These are phyloP conservation scores for Ischnus inquisitorius DNA, from an alignment of 2,888 invertebrate genomes.

Conservation along the genomic window DNA sequence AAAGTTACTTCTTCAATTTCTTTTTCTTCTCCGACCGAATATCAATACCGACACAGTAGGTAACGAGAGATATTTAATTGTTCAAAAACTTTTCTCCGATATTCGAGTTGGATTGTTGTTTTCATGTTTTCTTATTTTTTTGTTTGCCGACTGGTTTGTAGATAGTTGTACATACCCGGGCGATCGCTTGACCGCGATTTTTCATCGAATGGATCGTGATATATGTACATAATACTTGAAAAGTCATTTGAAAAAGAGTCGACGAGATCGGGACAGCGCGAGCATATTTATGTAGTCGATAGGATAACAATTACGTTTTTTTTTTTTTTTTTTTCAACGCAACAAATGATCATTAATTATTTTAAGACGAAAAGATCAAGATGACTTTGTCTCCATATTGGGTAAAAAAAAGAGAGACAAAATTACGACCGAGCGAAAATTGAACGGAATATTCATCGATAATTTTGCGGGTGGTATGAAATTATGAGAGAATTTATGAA, in stretches of 20 bases:
- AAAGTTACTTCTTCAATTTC: constrained; percentile 4
- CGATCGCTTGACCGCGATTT: constrained; percentile 27
- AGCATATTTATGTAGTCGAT: constrained; percentile 53
- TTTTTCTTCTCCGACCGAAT: constrained; percentile 23
- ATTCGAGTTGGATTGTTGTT: background rate
- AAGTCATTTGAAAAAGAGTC: constrained; percentile 35
- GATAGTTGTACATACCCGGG: constrained; percentile 56
- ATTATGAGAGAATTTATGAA: constrained; percentile 3
- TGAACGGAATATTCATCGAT: background rate
- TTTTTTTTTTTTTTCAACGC: constrained; percentile 17
- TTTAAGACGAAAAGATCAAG: constrained; percentile 3
- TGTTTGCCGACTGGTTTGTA: constrained; percentile 40
- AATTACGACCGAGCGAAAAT: background rate
- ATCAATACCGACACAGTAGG: constrained; percentile 5
- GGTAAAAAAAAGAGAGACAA: background rate
- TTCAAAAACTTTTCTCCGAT: background rate
- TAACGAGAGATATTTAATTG: background rate
- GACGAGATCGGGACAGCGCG: constrained; percentile 23
- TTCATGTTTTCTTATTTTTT: constrained; percentile 24
- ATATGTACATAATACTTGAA: constrained; percentile 67
- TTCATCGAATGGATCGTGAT: constrained; percentile 66
- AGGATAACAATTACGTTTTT: constrained; percentile 8
- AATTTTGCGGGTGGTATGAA: background rate
- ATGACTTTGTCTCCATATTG: background rate
- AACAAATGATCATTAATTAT: constrained; percentile 11